Base-by-base conservation (phyloP, 53 echinoderm and acorn worm species). In the Hippasteria phrygiana region DNA sequence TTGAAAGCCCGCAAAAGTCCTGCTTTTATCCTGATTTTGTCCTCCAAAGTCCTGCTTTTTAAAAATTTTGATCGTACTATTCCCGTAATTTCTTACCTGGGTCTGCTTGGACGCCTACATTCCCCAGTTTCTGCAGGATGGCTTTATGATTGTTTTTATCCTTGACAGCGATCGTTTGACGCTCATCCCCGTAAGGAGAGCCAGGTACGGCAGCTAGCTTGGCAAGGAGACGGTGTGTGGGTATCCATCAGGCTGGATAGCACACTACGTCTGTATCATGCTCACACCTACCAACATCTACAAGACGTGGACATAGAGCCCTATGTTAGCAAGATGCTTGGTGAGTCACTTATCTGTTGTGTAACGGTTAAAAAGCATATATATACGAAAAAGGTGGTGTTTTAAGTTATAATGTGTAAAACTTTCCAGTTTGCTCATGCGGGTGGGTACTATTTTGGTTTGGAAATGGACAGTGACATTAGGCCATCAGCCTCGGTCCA, bases 171-270 rank as follows among this genome's bases (percentile, higher is more conserved):
- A 90, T 98, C 98, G 0, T 98, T 98, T 91, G 98, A 98, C 69
- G 98, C 98, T 71, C 98, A 98, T 32, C 98, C 98, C 41, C 84
- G 98, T 4, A 96, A 96, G 64, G 98, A 98, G 91, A 98, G 98
- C 67, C 98, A 98, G 64, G 98, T 98, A 2, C 92, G 98, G 2
- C 94, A 96, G 50, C 71, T 98, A 64, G 95, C 98, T 17, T 98
- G 98, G 98, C 95, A 95, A 74, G 98, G 98, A 33, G 98, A 98
- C 73, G 98, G 98, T 2, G 98, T 98, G 33, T 98, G 98, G 98
- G 94, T 98, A 4, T 98, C 98, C 1, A 98, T 98, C 20, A 71
- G 98, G 62, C 88, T 98, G 35, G 98, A 98, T 55, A 98, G 98
- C 66, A 98, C 98, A 8, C 86, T 98, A 62, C 91, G 98, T 45